Base-by-base conservation (phyloP, 2,888 invertebrate species). In the Hololepta plana region DNA sequence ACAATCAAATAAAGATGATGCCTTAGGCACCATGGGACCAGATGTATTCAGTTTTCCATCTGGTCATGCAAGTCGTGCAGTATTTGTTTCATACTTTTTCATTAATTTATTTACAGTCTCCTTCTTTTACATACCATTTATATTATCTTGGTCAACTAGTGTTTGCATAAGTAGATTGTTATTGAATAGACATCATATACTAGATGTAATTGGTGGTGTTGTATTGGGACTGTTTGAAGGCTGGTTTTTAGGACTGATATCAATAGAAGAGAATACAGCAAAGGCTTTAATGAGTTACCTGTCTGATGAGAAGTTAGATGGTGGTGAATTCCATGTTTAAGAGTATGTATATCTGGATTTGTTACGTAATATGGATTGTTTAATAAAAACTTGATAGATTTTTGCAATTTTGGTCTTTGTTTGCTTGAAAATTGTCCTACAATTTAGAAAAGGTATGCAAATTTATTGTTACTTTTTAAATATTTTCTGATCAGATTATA, bases 1-100 rank as follows among this genome's bases (percentile, higher is more conserved):
- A 1, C 44, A 59, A 1, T 60, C 64, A 12, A 49, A 55, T 9
- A 56, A 59, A 32, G 68, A 68, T 37, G 77, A 82, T 46, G 64
- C 74, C 36, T 53, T 75, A 32, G 64, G 47, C 9, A 48, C 65
- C 16, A 57, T 84, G 11, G 81, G 85, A 0, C 79, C 88, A 0
- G 91, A 91, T 52, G 77, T 85, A 42, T 95, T 74, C 50, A 72
- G 77, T 24, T 96, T 96, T 50, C 96, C 95, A 7, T 95, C 93
- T 0, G 93, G 93, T 0, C 95, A 96, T 51, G 73, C 87, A 1
- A 87, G 91, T 13, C 59, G 95, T 38, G 72, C 85, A 1, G 65
- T 75, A 3, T 67, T 80, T 47, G 59, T 93, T 12, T 60, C 73
- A 3, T 68, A 71, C 31, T 76, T 81, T 45, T 73, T 87, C 35